Evolutionary conservation across 2,888 invertebrate species (phyloP).

Genomic region (Rhogogaster chlorosoma): DNA sequence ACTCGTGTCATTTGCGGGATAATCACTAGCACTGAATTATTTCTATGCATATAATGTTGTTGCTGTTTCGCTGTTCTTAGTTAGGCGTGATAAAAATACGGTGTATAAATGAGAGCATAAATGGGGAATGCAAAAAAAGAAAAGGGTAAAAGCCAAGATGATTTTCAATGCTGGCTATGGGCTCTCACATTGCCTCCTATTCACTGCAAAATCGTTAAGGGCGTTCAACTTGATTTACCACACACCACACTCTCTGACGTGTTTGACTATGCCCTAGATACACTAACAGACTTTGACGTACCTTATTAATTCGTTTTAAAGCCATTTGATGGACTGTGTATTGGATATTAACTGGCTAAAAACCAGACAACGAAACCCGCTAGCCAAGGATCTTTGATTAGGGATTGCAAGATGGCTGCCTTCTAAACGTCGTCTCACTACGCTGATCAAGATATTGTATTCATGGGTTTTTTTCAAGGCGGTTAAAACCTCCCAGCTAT

Average conservation of each 20-base stretch:
- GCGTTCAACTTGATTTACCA: constrained; percentile 77
- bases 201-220: constrained; percentile 82
- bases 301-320: constrained; percentile 98
- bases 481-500: neutral
- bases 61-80: constrained; percentile 48
- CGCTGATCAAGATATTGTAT: constrained; percentile 81
- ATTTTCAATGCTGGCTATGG: constrained; percentile 80
- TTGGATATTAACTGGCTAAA: constrained; percentile 87
- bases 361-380: constrained; percentile 90
- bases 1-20: constrained; percentile 59
- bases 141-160: constrained; percentile 65
- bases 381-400: constrained; percentile 92
- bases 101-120: constrained; percentile 56
- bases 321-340: constrained; percentile 84
- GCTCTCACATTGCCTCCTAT: constrained; percentile 80
- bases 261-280: constrained; percentile 58
- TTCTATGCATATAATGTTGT: constrained; percentile 52
- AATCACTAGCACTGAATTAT: constrained; percentile 62
- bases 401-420: constrained; percentile 93
- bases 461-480: constrained; percentile 43
- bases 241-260: constrained; percentile 61
- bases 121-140: constrained; percentile 57
- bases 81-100: neutral
- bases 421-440: constrained; percentile 88
- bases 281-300: constrained; percentile 80